Conservation (phyloP, 1,140 invertebrate species). For the Hylaeus volcanicus region DNA sequence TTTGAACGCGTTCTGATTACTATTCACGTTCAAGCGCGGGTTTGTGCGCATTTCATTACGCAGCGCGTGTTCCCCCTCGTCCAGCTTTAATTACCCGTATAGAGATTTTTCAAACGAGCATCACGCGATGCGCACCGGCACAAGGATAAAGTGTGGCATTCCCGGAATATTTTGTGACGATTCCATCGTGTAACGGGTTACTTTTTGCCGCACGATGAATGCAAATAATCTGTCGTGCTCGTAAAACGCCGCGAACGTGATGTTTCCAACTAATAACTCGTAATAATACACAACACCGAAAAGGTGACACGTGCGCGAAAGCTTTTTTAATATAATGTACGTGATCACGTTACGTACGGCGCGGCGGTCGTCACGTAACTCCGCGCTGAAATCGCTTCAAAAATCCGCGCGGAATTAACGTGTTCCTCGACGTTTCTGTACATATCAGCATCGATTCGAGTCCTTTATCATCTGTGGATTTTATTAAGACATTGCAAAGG, state of each 20-base stretch:
- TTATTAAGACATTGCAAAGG: too few species aligned
- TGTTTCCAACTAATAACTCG: slow-evolving; percentile 29
- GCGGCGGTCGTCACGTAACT: neutral
- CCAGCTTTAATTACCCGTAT: slow-evolving; percentile 30
- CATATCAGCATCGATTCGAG: too few species aligned
- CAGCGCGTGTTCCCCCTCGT: neutral
- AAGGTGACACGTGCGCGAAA: slow-evolving; percentile 31
- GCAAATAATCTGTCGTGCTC: slow-evolving; percentile 15
- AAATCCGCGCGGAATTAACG: neutral
- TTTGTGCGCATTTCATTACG: slow-evolving; percentile 7
- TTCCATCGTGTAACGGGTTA: neutral
- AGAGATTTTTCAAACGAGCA: slow-evolving; percentile 23
- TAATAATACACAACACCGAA: slow-evolving; percentile 32
- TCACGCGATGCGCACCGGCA: neutral
- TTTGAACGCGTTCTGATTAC: neutral
- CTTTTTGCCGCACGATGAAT: neutral
- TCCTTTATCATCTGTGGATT: too few species aligned
- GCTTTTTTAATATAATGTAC: slow-evolving; percentile 19
- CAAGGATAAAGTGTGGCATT: neutral
- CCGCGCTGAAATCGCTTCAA: neutral
- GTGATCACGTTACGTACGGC: slow-evolving; percentile 6
- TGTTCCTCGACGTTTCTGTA: neutral
- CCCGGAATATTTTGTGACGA: slow-evolving; percentile 21
- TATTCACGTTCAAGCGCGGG: neutral
- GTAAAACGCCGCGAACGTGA: slow-evolving; percentile 26